These are phyloP conservation scores for Anticlea derivata DNA, from an alignment of 2,888 invertebrate genomes.

Conservation along the genomic window DNA sequence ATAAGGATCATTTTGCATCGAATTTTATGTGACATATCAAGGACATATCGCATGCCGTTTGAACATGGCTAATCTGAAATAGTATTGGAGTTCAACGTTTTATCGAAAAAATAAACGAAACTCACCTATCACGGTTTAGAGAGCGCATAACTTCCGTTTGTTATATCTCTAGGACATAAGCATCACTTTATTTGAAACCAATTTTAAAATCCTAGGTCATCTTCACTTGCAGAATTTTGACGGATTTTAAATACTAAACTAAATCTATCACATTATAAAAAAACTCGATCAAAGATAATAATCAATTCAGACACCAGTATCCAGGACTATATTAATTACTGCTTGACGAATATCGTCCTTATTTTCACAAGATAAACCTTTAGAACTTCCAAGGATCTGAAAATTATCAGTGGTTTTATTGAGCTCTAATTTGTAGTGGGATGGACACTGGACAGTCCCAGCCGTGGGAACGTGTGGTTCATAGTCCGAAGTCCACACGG, in stretches of 20 bases:
- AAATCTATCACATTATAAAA: no score
- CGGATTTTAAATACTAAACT: no score
- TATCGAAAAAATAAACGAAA: neutral
- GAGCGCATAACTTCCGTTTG: conserved; percentile 14
- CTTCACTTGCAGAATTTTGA: no score
- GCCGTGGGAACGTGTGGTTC: conserved; percentile 42
- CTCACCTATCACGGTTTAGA: conserved; percentile 23
- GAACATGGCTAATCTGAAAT: no score
- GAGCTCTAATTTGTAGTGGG: neutral
- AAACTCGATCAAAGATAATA: neutral
- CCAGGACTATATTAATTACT: neutral
- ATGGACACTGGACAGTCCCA: conserved; percentile 6
- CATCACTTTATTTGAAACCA: neutral
- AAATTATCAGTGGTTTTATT: neutral
- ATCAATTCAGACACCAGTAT: neutral
- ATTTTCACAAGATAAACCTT: neutral
- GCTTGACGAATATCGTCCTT: neutral
- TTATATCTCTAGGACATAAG: neutral
- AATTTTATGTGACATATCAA: no score
- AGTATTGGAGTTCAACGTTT: no score
- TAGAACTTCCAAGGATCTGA: neutral
- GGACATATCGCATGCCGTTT: no score
- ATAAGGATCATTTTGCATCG: no score
- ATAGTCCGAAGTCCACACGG: conserved; percentile 51
- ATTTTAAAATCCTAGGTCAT: neutral